A percentile compares a stretch with the other conserved stretches of the same genome.
Conservation (phyloP, 2,113 vertebrate genomes). For the Pristiophorus japonicus region DNA sequence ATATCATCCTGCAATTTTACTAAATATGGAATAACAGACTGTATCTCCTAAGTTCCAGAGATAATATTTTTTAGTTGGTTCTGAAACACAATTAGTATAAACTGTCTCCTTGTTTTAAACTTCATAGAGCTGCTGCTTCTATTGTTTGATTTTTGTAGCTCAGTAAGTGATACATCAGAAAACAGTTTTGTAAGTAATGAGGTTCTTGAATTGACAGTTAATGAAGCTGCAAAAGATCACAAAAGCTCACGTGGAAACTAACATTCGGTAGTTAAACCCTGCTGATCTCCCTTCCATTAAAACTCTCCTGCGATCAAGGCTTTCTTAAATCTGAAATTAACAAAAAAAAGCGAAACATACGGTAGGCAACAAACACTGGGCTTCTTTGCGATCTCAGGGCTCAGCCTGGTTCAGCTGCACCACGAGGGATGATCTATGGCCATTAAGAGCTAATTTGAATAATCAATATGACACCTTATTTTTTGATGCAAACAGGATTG, state of each 20-base stretch:
- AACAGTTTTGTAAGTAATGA: constrained; percentile 25
- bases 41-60: background rate
- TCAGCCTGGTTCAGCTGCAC: constrained; percentile 62
- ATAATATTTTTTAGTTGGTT: background rate
- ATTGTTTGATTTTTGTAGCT: constrained; percentile 31
- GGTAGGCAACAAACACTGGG: constrained; percentile 50
- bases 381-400: constrained; percentile 56
- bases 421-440: constrained; percentile 55
- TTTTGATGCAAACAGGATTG: constrained; percentile 98
- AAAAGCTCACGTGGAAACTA: constrained; percentile 40
- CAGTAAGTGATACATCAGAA: constrained; percentile 33
- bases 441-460: constrained; percentile 79
- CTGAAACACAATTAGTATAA: background rate
- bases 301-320: constrained; percentile 44
- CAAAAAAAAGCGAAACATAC: constrained; percentile 54
- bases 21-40: background rate
- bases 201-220: constrained; percentile 34
- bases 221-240: constrained; percentile 39
- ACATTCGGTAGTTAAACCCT: constrained; percentile 35
- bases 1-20: background rate
- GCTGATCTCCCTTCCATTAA: constrained; percentile 36
- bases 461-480: constrained; percentile 99
- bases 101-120: background rate
- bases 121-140: constrained; percentile 52
- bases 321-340: constrained; percentile 48